A percentile compares a stretch with the other conserved stretches of the same genome.
Conservation (phyloP, 1,140 invertebrate genomes). For the Mycetomoellerius zeteki region DNA sequence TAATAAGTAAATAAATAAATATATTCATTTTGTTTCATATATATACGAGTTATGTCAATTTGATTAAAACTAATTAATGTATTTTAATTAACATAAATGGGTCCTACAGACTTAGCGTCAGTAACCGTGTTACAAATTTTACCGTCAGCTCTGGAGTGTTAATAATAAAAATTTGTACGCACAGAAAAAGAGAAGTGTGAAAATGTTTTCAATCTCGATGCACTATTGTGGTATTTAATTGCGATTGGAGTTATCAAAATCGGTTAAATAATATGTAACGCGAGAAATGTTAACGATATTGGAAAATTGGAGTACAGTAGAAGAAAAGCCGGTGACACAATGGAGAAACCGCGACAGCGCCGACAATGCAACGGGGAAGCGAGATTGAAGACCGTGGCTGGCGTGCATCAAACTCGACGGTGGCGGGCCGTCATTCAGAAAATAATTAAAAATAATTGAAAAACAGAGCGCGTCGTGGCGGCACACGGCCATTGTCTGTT, state of each 20-base stretch:
- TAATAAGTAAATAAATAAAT: no score
- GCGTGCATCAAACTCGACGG: conserved; percentile 66
- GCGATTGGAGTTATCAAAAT: not conserved
- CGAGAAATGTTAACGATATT: conserved; percentile 44
- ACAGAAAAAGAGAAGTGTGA: not conserved
- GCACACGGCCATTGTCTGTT: conserved; percentile 63
- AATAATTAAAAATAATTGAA: conserved; percentile 84
- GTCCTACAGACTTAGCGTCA: no score
- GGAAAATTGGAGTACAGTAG: conserved; percentile 46
- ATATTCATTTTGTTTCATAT: no score
- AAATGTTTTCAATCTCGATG: not conserved
- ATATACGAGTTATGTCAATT: no score
- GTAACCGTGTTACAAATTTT: no score
- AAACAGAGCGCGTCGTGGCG: conserved; percentile 67
- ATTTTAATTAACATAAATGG: no score
- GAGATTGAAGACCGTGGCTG: conserved; percentile 34
- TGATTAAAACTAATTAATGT: no score
- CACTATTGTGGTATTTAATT: conserved; percentile 1
- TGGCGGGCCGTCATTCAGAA: conserved; percentile 74
- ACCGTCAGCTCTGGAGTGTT: not conserved
- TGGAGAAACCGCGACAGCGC: conserved; percentile 18
- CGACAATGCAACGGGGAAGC: conserved; percentile 40
- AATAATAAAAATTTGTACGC: not conserved
- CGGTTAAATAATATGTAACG: not conserved
- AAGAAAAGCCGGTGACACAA: conserved; percentile 56